Evolutionary conservation across 1,140 invertebrate species (phyloP).

Genomic region (Papilio polytes): DNA sequence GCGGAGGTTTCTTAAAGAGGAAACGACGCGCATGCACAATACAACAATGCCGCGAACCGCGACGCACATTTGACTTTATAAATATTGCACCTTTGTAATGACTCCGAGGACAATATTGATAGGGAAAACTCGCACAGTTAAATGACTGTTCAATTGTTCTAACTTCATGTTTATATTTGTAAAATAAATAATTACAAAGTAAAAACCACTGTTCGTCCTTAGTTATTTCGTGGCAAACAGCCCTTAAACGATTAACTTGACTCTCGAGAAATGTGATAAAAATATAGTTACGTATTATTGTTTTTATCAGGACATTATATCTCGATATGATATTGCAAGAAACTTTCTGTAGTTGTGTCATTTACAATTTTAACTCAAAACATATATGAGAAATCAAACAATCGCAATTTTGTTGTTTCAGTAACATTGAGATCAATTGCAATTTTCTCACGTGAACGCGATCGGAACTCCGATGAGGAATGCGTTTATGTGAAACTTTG

Average conservation of each 20-base stretch:
- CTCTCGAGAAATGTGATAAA: neutral
- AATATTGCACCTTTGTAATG: constrained; percentile 70
- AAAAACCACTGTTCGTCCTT: neutral
- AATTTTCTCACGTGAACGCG: neutral
- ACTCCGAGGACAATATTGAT: constrained; percentile 43
- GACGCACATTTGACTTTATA: constrained; percentile 76
- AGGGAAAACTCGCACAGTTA: constrained; percentile 34
- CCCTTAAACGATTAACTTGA: neutral
- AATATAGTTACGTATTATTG: neutral
- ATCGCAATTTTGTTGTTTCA: constrained; percentile 1
- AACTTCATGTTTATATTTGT: neutral
- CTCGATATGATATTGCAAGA: neutral
- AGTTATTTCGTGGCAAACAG: neutral
- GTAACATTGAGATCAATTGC: neutral
- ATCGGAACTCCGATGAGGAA: neutral
- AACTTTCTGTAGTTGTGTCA: neutral
- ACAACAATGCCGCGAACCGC: constrained; percentile 73
- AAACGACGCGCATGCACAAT: constrained; percentile 70
- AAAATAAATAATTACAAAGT: neutral
- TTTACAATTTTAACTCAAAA: neutral
- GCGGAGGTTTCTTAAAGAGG: constrained; percentile 67
- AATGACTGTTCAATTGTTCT: constrained; percentile 4
- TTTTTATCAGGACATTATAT: neutral
- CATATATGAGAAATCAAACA: constrained; percentile 5
- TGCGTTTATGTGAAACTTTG: neutral